Evolutionary conservation across 92 coral and sea anemone genomes (phyloP).

Genomic region (Scolanthus callimorphus): DNA sequence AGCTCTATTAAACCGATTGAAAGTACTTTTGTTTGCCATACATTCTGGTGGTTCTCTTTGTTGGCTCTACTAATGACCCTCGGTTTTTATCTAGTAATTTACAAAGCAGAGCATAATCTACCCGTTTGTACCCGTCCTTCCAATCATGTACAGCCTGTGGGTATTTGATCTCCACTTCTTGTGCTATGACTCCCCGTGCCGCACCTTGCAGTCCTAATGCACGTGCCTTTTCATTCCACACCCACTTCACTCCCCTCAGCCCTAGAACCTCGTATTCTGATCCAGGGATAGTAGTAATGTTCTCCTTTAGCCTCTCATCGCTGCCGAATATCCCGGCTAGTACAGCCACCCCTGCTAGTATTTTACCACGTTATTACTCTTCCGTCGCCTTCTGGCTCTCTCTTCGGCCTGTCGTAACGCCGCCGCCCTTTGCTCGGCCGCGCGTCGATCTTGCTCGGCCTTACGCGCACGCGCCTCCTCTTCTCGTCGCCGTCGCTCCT

Average conservation of each 20-base stretch:
- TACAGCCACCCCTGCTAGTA: neutral
- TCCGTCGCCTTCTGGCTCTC: neutral
- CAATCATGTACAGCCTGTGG: conserved; percentile 40
- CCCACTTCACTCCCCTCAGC: conserved; percentile 53
- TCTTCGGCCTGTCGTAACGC: conserved; percentile 4
- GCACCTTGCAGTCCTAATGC: conserved; percentile 36
- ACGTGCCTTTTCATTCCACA: conserved; percentile 48
- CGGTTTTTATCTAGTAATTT: neutral
- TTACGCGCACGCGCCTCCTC: conserved; percentile 2
- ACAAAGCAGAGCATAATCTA: conserved; percentile 16
- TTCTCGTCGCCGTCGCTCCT: conserved; percentile 1
- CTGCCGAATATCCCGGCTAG: conserved; percentile 7
- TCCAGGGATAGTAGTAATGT: conserved; percentile 27
- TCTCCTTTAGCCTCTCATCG: conserved; percentile 37
- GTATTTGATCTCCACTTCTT: conserved; percentile 50
- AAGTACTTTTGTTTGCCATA: too few relatives aligned
- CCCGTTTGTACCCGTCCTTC: conserved; percentile 34
- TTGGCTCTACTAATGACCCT: too few relatives aligned
- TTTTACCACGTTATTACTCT: neutral
- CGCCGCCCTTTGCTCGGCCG: neutral
- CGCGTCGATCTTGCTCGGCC: conserved; percentile 8
- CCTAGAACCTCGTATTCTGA: conserved; percentile 41
- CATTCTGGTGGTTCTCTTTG: too few relatives aligned
- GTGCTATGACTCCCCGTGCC: conserved; percentile 53
- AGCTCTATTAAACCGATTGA: too few relatives aligned